A percentile compares a stretch with the other conserved stretches of the same genome.
These are phyloP conservation scores for Chelidonichthys spinosus DNA, from an alignment of 2,797 vertebrate species.

Conservation along the genomic window DNA sequence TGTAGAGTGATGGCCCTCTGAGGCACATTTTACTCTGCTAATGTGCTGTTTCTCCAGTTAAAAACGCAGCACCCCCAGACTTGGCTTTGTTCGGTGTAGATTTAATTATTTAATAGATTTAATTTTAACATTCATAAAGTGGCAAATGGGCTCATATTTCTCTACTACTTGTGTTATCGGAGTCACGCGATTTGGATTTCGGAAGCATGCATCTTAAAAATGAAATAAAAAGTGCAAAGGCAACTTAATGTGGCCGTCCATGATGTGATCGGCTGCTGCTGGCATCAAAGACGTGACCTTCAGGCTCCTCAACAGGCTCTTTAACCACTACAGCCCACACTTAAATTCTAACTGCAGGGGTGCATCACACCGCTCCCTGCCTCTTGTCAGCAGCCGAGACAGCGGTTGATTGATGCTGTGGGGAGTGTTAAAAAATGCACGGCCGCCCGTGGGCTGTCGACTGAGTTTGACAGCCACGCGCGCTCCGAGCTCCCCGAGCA, in stretches of 20 bases:
- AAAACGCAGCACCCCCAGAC: background rate
- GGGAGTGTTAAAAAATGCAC: conserved; percentile 46
- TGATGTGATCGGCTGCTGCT: background rate
- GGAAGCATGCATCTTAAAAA: background rate
- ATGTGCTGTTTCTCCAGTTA: conserved; percentile 24
- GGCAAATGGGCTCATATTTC: background rate
- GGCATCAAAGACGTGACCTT: conserved; percentile 11
- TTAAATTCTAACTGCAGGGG: conserved; percentile 2
- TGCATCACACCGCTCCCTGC: conserved; percentile 15
- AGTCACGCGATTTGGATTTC: background rate
- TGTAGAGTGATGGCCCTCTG: conserved; percentile 32
- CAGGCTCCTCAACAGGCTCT: conserved; percentile 2
- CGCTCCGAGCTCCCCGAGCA: conserved; percentile 39
- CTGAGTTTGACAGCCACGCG: conserved; percentile 37
- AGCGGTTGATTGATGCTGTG: conserved; percentile 30
- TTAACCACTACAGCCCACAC: background rate
- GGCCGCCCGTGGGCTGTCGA: conserved; percentile 25
- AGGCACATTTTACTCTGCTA: conserved; percentile 43
- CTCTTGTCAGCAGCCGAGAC: conserved; percentile 30
- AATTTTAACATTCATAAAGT: conserved; percentile 27
- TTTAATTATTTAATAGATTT: background rate
- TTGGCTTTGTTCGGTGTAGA: background rate
- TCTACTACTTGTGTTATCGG: background rate
- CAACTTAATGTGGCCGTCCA: background rate
- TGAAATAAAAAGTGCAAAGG: background rate